phyloP scores from a whole-genome alignment of 1,140 invertebrate species.

The Trichonephila clavata region DNA sequence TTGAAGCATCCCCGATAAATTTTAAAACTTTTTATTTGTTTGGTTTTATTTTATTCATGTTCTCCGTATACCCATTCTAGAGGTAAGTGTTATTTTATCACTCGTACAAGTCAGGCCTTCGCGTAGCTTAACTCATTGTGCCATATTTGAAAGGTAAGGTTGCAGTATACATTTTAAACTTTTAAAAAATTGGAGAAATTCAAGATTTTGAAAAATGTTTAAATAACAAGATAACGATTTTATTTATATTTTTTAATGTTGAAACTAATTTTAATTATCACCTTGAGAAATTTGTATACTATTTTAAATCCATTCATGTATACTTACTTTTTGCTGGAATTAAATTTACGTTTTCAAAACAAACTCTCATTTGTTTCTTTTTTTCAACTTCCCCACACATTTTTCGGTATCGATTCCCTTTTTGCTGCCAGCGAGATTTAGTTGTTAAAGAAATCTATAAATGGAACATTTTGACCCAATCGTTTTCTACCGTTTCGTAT shows the following conservation, averaged over 20 bases:
- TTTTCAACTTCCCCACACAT: neutral
- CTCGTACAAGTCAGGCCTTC: neutral
- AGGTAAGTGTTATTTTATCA: constrained; percentile 26
- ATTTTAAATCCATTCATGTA: neutral
- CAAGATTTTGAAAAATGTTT: neutral
- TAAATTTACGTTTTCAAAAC: constrained; percentile 1
- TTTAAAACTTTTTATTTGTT: no score
- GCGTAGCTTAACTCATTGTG: neutral
- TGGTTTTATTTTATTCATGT: no score
- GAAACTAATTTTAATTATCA: neutral
- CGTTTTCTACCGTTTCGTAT: neutral
- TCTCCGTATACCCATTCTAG: neutral
- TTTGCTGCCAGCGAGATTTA: neutral
- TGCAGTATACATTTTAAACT: neutral
- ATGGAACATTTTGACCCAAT: neutral
- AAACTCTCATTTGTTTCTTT: neutral
- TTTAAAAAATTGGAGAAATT: neutral
- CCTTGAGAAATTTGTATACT: neutral
- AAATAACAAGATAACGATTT: neutral
- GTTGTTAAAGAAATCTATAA: neutral
- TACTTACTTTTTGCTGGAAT: neutral
- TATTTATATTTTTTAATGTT: neutral
- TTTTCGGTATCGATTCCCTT: neutral
- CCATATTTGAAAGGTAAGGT: neutral
- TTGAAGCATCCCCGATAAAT: no score